A percentile compares a stretch with the other conserved stretches of the same genome.
Evolutionary conservation across 1,140 invertebrate species (phyloP).

Genomic region (Drosophila setifemur): DNA sequence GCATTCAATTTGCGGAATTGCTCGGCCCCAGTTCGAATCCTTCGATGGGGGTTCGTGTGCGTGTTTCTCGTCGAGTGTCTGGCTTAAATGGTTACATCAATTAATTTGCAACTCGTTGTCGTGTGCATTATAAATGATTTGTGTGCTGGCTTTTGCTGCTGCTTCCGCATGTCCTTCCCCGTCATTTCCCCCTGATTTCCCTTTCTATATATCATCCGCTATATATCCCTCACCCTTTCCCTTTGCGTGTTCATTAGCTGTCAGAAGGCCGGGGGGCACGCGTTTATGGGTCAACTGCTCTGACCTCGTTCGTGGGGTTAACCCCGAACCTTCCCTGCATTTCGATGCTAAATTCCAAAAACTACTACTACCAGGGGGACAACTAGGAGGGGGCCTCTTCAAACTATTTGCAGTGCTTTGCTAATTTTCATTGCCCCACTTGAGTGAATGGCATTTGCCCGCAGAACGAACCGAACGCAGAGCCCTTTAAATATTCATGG

Average conservation of each 20-base stretch:
- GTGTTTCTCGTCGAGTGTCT: slow-evolving; percentile 22
- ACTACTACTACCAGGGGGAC: too few species aligned
- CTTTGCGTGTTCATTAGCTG: slow-evolving; percentile 37
- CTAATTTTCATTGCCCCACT: slow-evolving; percentile 68
- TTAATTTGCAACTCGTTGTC: slow-evolving; percentile 75
- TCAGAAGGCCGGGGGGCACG: slow-evolving; percentile 15
- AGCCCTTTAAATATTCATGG: slow-evolving; percentile 59
- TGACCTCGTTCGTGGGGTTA: slow-evolving; percentile 59
- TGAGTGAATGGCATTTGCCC: slow-evolving; percentile 39
- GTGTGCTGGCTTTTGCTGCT: slow-evolving; percentile 30
- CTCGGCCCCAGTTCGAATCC: slow-evolving; percentile 15
- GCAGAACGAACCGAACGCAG: neutral
- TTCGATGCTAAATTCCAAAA: slow-evolving; percentile 54
- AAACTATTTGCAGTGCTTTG: slow-evolving; percentile 65
- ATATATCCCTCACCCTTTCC: neutral
- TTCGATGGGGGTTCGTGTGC: neutral
- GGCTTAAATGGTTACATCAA: slow-evolving; percentile 73
- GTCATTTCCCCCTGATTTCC: neutral
- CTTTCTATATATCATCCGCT: neutral
- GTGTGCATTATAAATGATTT: slow-evolving; percentile 78
- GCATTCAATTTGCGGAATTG: slow-evolving; percentile 72
- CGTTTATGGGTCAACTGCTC: slow-evolving; percentile 70
- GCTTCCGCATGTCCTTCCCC: neutral
- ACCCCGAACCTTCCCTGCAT: slow-evolving; percentile 6
- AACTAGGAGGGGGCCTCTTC: slow-evolving; percentile 25